These are phyloP conservation scores for Druon quercuslanigerum DNA, from an alignment of 1,140 invertebrate species.

Conservation along the genomic window DNA sequence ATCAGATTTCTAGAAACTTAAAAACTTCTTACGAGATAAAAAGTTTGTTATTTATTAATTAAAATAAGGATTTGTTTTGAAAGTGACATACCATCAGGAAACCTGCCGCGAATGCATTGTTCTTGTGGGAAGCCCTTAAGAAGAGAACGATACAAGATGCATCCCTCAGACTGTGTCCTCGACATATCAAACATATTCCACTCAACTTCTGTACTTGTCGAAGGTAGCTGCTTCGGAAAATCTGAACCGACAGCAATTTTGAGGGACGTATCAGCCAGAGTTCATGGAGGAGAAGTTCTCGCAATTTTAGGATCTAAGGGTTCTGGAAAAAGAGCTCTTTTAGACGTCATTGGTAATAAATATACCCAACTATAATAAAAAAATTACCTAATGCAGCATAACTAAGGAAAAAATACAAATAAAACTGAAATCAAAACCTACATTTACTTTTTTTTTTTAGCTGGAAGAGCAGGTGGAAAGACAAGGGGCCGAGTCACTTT, in stretches of 20 bases:
- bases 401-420: background rate
- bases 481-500: conserved; percentile 89
- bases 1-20: too few relatives aligned
- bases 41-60: too few relatives aligned
- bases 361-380: background rate
- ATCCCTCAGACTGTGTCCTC: conserved; percentile 87
- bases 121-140: background rate
- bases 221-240: conserved; percentile 66
- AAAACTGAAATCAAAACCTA: background rate
- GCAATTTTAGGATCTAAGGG: conserved; percentile 95
- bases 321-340: conserved; percentile 92
- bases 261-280: conserved; percentile 92
- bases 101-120: background rate
- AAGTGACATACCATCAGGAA: background rate
- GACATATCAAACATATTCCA: conserved; percentile 93
- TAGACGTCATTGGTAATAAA: conserved; percentile 86
- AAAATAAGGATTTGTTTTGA: background rate
- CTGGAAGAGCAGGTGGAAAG: conserved; percentile 83
- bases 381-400: too few relatives aligned
- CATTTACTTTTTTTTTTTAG: conserved; percentile 58
- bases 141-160: conserved; percentile 77
- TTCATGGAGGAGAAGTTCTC: conserved; percentile 93
- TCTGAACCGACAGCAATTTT: conserved; percentile 79
- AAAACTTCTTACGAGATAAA: too few relatives aligned
- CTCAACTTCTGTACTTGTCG: conserved; percentile 75